Evolutionary conservation across 1,140 invertebrate species (phyloP).

Genomic region (Drosophila ficusphila): DNA sequence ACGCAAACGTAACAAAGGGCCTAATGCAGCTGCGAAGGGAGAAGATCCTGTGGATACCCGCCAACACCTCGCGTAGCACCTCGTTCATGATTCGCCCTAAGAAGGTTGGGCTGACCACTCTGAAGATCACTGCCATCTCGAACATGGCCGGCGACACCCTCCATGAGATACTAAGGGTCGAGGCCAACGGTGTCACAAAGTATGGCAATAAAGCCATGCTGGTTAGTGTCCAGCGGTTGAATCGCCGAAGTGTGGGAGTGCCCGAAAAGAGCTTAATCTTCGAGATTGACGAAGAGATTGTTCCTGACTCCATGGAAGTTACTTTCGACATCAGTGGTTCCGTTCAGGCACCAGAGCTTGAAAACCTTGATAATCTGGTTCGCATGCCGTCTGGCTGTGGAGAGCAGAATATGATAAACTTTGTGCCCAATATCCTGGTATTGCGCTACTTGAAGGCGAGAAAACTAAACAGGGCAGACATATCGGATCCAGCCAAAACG

Average conservation of each 20-base stretch:
- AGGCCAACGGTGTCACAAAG: slow-evolving; percentile 91
- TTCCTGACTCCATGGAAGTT: slow-evolving; percentile 90
- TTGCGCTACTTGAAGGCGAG: slow-evolving; percentile 88
- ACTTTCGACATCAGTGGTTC: slow-evolving; percentile 91
- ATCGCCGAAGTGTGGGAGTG: slow-evolving; percentile 48
- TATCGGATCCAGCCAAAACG: slow-evolving; percentile 86
- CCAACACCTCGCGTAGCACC: slow-evolving; percentile 88
- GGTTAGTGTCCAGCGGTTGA: slow-evolving; percentile 87
- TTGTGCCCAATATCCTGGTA: slow-evolving; percentile 95
- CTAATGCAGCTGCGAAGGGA: slow-evolving; percentile 87
- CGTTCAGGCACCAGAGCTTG: slow-evolving; percentile 90
- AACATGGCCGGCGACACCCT: slow-evolving; percentile 89
- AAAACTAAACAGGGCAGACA: slow-evolving; percentile 23
- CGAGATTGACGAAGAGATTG: slow-evolving; percentile 88
- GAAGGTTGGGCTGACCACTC: slow-evolving; percentile 89
- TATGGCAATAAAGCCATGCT: slow-evolving; percentile 91
- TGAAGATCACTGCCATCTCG: slow-evolving; percentile 90
- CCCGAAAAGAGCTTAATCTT: slow-evolving; percentile 86
- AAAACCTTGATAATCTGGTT: slow-evolving; percentile 91
- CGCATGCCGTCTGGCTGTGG: slow-evolving; percentile 95
- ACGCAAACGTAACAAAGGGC: slow-evolving; percentile 85
- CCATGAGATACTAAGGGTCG: slow-evolving; percentile 89
- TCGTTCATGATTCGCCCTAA: slow-evolving; percentile 93
- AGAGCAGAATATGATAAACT: slow-evolving; percentile 97
- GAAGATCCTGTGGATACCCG: slow-evolving; percentile 84